Conservation (phyloP, 1,140 invertebrate species). For the Panonychus citri region DNA sequence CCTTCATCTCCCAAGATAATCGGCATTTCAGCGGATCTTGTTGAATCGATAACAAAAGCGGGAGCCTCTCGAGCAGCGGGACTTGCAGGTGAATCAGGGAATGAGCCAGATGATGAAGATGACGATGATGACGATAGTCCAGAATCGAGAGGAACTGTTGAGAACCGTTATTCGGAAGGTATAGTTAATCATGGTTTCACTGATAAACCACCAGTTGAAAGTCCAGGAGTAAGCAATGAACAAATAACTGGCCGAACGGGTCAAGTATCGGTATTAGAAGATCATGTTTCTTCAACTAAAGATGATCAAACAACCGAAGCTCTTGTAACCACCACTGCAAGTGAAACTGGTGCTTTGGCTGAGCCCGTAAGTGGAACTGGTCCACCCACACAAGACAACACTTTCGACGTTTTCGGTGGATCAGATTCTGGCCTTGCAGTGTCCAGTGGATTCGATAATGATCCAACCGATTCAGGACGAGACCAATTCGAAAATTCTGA, state of each 20-base stretch:
- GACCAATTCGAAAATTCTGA: slow-evolving; percentile 14
- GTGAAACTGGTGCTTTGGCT: not conserved
- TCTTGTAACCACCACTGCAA: not conserved
- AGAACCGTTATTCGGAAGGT: not conserved
- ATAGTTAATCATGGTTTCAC: not conserved
- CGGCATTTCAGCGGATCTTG: not conserved
- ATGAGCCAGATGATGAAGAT: not conserved
- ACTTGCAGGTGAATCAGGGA: not conserved
- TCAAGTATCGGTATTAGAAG: not conserved
- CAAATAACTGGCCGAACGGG: not conserved
- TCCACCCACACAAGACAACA: not conserved
- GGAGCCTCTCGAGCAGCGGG: not conserved
- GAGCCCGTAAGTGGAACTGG: not conserved
- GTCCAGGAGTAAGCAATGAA: not conserved
- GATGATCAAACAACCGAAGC: not conserved
- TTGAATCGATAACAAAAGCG: not conserved
- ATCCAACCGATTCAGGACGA: slow-evolving; percentile 5
- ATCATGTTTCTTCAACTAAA: not conserved
- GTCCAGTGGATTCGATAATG: not conserved
- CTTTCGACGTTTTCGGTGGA: not conserved
- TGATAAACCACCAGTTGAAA: not conserved
- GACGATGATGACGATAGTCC: not conserved
- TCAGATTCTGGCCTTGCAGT: not conserved
- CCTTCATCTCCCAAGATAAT: not conserved
- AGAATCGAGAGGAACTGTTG: not conserved